Conservation (phyloP, 2,797 vertebrate species). For the Microctenopoma lineatum region DNA sequence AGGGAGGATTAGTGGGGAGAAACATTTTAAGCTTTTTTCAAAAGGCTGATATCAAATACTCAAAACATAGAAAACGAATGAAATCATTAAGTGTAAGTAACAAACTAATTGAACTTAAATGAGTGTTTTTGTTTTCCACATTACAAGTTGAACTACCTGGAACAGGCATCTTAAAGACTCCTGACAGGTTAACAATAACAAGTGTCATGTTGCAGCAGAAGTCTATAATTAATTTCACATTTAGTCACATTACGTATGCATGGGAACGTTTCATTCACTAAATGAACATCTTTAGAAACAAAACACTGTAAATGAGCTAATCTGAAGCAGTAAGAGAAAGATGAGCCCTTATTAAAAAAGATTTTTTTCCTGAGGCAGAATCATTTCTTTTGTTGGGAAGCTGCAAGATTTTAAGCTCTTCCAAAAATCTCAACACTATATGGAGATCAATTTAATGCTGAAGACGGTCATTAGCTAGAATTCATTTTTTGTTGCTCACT, state of each 20-base stretch:
- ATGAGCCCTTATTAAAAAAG: slow-evolving; percentile 27
- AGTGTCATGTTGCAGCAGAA: background rate
- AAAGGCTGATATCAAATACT: too few species aligned
- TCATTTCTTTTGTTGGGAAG: slow-evolving; percentile 31
- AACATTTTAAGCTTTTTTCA: background rate
- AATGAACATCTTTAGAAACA: slow-evolving; percentile 31
- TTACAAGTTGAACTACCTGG: background rate
- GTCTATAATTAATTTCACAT: slow-evolving; percentile 13
- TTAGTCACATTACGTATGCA: slow-evolving; percentile 29
- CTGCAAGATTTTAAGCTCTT: slow-evolving; percentile 26
- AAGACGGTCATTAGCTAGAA: slow-evolving; percentile 40
- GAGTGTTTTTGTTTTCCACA: background rate
- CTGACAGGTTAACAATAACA: slow-evolving; percentile 18
- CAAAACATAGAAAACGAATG: background rate
- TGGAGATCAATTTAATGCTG: slow-evolving; percentile 33
- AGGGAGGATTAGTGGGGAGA: background rate
- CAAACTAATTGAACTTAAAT: background rate
- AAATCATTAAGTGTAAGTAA: background rate
- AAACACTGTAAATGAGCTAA: slow-evolving; percentile 45
- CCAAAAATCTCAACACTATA: slow-evolving; percentile 25
- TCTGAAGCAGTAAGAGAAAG: slow-evolving; percentile 20
- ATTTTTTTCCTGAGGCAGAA: slow-evolving; percentile 43
- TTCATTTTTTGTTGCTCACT: slow-evolving; percentile 25
- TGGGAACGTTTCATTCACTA: slow-evolving; percentile 23
- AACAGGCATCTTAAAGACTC: background rate